Conservation (phyloP, 2,797 vertebrate genomes). For the Serranus cabrilla region DNA sequence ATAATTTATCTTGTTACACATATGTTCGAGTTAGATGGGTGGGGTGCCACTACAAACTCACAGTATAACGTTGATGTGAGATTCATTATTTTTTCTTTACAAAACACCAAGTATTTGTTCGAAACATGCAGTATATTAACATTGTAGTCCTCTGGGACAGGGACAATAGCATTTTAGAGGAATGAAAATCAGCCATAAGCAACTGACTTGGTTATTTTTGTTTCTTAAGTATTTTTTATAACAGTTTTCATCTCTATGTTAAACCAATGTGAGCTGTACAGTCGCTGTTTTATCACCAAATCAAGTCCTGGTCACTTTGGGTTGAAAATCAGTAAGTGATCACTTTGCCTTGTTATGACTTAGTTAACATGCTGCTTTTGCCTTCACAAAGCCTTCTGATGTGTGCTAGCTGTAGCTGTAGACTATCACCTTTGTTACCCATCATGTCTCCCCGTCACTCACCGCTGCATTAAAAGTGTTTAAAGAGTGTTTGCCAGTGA, state of each 20-base stretch:
- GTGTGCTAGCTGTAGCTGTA: slow-evolving; percentile 56
- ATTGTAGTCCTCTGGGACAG: slow-evolving; percentile 23
- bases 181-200: slow-evolving; percentile 73
- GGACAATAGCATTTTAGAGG: slow-evolving; percentile 49
- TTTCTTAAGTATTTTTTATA: slow-evolving; percentile 48
- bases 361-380: slow-evolving; percentile 70
- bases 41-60: neutral
- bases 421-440: slow-evolving; percentile 34
- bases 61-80: slow-evolving; percentile 6
- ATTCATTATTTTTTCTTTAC: slow-evolving; percentile 2
- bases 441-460: slow-evolving; percentile 35
- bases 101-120: slow-evolving; percentile 40
- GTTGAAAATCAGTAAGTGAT: slow-evolving; percentile 46
- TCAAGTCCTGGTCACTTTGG: slow-evolving; percentile 39
- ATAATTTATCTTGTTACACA: too few relatives aligned
- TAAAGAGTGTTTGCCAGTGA: slow-evolving; percentile 40
- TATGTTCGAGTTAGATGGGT: neutral
- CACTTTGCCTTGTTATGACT: slow-evolving; percentile 67
- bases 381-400: slow-evolving; percentile 68
- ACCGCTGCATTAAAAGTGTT: slow-evolving; percentile 36
- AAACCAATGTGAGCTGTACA: slow-evolving; percentile 54
- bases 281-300: slow-evolving; percentile 46
- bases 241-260: slow-evolving; percentile 46
- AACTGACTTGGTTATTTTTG: slow-evolving; percentile 53
- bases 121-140: slow-evolving; percentile 43